These are phyloP conservation scores for Nemotelus nigrinus DNA, from an alignment of 2,888 invertebrate genomes.

Conservation along the genomic window DNA sequence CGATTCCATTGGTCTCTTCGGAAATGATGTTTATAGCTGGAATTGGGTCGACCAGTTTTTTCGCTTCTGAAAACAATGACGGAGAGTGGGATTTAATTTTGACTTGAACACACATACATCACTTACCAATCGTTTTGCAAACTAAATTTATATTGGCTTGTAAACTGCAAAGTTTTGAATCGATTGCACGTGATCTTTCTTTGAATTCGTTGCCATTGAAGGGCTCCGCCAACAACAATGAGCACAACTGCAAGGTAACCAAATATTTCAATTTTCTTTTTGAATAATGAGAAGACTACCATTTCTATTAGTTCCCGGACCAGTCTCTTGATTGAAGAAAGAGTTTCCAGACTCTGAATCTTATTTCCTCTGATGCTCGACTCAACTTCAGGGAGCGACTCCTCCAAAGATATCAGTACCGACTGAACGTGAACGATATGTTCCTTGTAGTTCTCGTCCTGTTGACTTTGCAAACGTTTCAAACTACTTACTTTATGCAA, in stretches of 20 bases:
- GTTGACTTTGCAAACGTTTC: conserved; percentile 36
- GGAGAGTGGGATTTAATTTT: background rate
- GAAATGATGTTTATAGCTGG: conserved; percentile 62
- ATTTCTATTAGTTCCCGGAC: conserved; percentile 62
- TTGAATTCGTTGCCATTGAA: conserved; percentile 61
- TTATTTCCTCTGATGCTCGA: conserved; percentile 25
- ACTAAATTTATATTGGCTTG: conserved; percentile 59
- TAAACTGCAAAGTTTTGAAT: conserved; percentile 58
- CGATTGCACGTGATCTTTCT: conserved; percentile 58
- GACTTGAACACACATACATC: background rate
- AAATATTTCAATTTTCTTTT: conserved; percentile 3
- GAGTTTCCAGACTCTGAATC: conserved; percentile 54
- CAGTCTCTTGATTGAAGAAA: conserved; percentile 62
- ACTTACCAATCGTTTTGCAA: conserved; percentile 60
- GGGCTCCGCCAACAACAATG: conserved; percentile 57
- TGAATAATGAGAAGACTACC: conserved; percentile 54
- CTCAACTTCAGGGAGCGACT: conserved; percentile 48
- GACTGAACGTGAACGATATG: conserved; percentile 44
- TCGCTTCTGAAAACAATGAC: conserved; percentile 55
- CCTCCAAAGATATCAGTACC: conserved; percentile 44
- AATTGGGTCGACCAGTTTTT: conserved; percentile 55
- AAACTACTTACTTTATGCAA: conserved; percentile 41
- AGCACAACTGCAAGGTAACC: conserved; percentile 41
- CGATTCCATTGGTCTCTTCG: conserved; percentile 57
- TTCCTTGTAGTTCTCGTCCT: conserved; percentile 36